Evolutionary conservation across 2,797 vertebrate genomes (phyloP), one percentile per base, ranked within the genome.

Genomic region (Heteromormyrus szaboi): DNA sequence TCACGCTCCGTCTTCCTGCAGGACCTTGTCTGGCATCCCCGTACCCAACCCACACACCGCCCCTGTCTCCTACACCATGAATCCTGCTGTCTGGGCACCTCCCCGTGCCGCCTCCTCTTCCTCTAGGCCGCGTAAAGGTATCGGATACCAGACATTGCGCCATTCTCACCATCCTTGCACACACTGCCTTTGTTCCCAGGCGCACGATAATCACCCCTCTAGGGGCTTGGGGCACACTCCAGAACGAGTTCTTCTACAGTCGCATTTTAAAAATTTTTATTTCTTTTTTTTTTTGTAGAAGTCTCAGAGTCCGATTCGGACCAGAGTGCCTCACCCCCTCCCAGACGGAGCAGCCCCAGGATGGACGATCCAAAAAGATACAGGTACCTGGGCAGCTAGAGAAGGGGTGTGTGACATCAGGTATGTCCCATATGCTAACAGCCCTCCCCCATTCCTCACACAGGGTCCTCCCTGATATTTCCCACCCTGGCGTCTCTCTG

Each of bases 291-390:
- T 33, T 22, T 89, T 88, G 44, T 86, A 93, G 96, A 93, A 0
- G 94, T 96, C 89, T 96, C 96, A 0, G 96, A 96, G 0, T 97
- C 96, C 0, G 96, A 96, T 92, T 97, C 96, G 0, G 96, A 96
- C 87, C 93, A 88, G 37, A 95, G 94, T 17, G 48, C 51, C 0
- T 94, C 95, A 59, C 95, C 95, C 11, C 93, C 92, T 0, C 90
- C 91, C 0, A 91, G 91, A 87, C 93, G 90, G 62, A 90, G 90
- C 29, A 95, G 91, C 90, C 92, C 94, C 12, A 93, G 86, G 7
- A 48, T 22, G 0, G 94, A 95, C 7, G 88, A 62, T 56, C 90
- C 89, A 87, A 88, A 90, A 91, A 93, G 94, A 96, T 96, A 96
- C 93, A 96, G 95, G 96, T 96, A 72, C 29, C 29, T 93, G 65